Percentiles rank a stretch among this genome's conserved stretches.
These are phyloP conservation scores for Scaptomyza parva DNA, from an alignment of 2,888 invertebrate genomes.

Conservation along the genomic window DNA sequence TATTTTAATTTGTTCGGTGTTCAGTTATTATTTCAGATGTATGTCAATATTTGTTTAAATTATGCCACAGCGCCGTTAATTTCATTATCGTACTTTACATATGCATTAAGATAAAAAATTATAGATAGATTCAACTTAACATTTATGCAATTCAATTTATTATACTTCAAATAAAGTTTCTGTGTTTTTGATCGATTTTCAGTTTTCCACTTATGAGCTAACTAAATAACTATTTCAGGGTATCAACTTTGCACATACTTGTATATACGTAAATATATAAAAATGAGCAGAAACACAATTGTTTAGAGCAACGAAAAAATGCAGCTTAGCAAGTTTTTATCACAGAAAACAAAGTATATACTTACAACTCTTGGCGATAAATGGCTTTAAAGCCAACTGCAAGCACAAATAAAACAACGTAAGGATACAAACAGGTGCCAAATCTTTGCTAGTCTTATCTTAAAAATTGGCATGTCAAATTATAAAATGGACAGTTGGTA, in stretches of 20 bases:
- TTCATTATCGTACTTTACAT: slow-evolving; percentile 39
- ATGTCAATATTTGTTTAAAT: slow-evolving; percentile 36
- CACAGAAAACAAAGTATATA: slow-evolving; percentile 76
- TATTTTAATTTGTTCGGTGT: slow-evolving; percentile 34
- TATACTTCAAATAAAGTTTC: slow-evolving; percentile 67
- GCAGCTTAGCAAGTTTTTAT: slow-evolving; percentile 67
- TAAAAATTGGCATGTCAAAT: neutral
- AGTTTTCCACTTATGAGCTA: slow-evolving; percentile 40
- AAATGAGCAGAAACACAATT: slow-evolving; percentile 52
- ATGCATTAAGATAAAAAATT: slow-evolving; percentile 26
- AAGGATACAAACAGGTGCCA: neutral
- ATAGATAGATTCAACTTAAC: slow-evolving; percentile 36
- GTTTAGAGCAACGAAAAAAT: slow-evolving; percentile 63
- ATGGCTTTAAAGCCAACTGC: slow-evolving; percentile 38
- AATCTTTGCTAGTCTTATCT: neutral
- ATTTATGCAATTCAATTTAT: slow-evolving; percentile 65
- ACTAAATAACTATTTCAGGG: slow-evolving; percentile 28
- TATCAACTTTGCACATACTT: slow-evolving; percentile 37
- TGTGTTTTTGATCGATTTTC: slow-evolving; percentile 46
- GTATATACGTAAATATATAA: slow-evolving; percentile 19
- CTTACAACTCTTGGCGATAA: slow-evolving; percentile 35
- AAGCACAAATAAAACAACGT: slow-evolving; percentile 14
- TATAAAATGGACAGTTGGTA: neutral
- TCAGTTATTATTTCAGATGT: slow-evolving; percentile 12
- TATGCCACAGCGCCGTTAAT: slow-evolving; percentile 27